A percentile compares a stretch with the other conserved stretches of the same genome.
Evolutionary conservation across 2,888 invertebrate species (phyloP).

Genomic region (Hymenopus coronatus): DNA sequence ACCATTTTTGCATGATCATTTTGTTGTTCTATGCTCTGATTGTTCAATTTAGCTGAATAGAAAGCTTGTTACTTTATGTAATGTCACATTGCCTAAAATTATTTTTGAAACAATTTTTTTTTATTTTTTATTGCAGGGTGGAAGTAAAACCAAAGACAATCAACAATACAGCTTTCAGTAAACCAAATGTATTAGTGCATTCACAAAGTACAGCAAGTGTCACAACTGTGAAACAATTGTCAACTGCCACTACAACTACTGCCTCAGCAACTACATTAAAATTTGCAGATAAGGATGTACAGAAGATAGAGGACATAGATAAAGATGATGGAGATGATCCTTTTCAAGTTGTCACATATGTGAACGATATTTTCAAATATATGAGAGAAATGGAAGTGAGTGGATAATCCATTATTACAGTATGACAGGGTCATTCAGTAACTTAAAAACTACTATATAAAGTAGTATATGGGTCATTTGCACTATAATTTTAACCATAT

Average conservation of each 20-base stretch:
- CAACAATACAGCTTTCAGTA: neutral
- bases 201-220: neutral
- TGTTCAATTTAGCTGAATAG: neutral
- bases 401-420: neutral
- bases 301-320: conserved; percentile 67
- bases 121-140: neutral
- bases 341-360: conserved; percentile 77
- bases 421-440: neutral
- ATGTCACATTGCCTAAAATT: neutral
- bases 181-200: neutral
- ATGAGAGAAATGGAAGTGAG: conserved; percentile 68
- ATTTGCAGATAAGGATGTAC: neutral
- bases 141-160: neutral
- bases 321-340: conserved; percentile 70
- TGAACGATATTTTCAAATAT: conserved; percentile 86
- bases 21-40: neutral
- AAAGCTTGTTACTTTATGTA: too few species aligned
- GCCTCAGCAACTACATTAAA: neutral
- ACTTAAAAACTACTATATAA: neutral
- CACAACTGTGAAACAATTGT: neutral
- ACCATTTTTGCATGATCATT: too few species aligned
- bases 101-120: neutral
- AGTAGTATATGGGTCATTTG: neutral
- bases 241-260: neutral
- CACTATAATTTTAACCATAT: neutral